A percentile compares a stretch with the other conserved stretches of the same genome.
Conservation (phyloP, 2,888 invertebrate genomes). For the Uropetala carovei region DNA sequence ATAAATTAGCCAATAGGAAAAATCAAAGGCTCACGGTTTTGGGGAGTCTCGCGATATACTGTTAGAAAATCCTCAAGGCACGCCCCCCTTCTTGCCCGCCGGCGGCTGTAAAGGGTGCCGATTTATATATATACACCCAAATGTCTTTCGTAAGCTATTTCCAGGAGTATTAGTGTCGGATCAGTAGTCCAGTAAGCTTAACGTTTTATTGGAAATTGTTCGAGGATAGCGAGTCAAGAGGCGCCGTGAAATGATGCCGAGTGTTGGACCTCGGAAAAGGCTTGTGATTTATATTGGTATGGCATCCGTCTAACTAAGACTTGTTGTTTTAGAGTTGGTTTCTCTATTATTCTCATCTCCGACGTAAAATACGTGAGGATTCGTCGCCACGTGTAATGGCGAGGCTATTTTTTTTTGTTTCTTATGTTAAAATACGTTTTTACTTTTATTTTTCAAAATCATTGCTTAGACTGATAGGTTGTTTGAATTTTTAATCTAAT, state of each 20-base stretch:
- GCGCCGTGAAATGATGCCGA: conserved; percentile 10
- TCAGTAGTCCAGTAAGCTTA: background rate
- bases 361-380: background rate
- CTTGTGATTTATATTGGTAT: background rate
- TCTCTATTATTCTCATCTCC: background rate
- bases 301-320: background rate
- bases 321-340: background rate
- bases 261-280: background rate
- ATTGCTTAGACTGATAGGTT: too few species aligned
- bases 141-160: conserved; percentile 15
- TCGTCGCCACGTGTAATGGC: too few species aligned
- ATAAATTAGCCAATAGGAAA: too few species aligned
- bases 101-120: background rate
- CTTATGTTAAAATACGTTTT: too few species aligned
- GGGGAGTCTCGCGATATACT: too few species aligned
- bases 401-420: too few species aligned
- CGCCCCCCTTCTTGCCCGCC: background rate
- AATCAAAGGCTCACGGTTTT: too few species aligned
- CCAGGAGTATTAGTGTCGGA: background rate
- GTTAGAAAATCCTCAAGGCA: background rate
- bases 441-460: too few species aligned
- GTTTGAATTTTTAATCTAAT: too few species aligned
- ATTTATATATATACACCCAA: background rate
- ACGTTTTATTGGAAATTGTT: background rate
- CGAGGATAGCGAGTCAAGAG: background rate